These are phyloP conservation scores for Amphiprion ocellaris DNA, from an alignment of 2,113 vertebrate species.

Conservation along the genomic window DNA sequence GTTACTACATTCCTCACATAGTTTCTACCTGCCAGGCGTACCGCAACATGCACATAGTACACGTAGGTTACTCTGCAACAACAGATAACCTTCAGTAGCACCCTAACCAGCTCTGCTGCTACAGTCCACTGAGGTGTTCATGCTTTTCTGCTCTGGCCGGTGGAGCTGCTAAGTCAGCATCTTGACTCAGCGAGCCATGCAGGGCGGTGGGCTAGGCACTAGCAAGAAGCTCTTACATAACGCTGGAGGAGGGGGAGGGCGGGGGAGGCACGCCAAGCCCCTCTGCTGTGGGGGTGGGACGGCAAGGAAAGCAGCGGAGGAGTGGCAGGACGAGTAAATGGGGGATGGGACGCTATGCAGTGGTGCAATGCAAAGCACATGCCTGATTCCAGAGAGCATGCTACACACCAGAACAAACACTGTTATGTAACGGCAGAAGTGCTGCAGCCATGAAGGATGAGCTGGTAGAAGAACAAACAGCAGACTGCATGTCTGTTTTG, in stretches of 20 bases:
- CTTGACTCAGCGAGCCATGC: slow-evolving; percentile 50
- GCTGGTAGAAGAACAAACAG: not conserved
- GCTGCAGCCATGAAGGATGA: not conserved
- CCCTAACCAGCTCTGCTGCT: too few relatives aligned
- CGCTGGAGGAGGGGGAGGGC: not conserved
- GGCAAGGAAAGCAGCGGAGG: not conserved
- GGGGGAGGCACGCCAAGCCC: not conserved
- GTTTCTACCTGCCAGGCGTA: not conserved
- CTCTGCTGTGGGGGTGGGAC: not conserved
- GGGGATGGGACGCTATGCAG: slow-evolving; percentile 55
- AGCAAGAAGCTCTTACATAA: slow-evolving; percentile 62
- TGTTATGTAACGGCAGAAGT: slow-evolving; percentile 49
- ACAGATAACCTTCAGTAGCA: slow-evolving; percentile 15
- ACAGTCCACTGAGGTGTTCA: slow-evolving; percentile 23
- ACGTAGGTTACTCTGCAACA: slow-evolving; percentile 7
- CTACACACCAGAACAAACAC: slow-evolving; percentile 28
- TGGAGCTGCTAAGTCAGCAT: slow-evolving; percentile 60
- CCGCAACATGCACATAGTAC: not conserved
- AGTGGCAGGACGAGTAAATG: slow-evolving; percentile 2
- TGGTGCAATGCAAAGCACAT: slow-evolving; percentile 62
- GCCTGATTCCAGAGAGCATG: slow-evolving; percentile 34
- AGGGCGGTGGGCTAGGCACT: slow-evolving; percentile 9
- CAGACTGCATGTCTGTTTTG: not conserved
- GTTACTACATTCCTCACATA: too few relatives aligned
- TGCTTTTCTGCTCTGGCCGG: not conserved